These are phyloP conservation scores for Coregonus ussuriensis DNA, from an alignment of 2,797 vertebrate species.

Conservation along the genomic window DNA sequence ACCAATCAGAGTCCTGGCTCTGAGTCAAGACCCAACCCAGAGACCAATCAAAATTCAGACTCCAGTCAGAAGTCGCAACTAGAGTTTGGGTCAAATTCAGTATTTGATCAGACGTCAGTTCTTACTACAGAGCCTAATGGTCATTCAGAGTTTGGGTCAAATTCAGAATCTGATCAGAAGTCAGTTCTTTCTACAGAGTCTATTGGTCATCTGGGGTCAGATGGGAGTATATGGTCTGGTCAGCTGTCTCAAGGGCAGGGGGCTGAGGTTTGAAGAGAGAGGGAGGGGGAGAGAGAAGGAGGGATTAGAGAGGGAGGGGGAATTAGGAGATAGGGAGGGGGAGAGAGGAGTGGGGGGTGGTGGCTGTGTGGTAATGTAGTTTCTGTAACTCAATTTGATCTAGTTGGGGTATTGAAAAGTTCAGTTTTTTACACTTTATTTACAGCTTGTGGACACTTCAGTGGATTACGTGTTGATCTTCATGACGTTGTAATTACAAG, in stretches of 20 bases:
- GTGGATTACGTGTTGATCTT: neutral
- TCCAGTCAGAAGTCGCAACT: neutral
- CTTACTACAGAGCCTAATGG: slow-evolving; percentile 19
- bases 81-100: slow-evolving; percentile 34
- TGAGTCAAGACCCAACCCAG: slow-evolving; percentile 26
- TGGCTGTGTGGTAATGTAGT: neutral
- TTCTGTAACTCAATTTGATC: neutral
- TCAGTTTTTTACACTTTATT: neutral
- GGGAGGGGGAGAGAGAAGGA: neutral
- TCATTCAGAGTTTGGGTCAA: slow-evolving; percentile 31
- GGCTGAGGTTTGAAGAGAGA: slow-evolving; percentile 12
- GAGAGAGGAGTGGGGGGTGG: too few species aligned
- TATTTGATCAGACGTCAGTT: slow-evolving; percentile 15
- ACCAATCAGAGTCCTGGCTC: slow-evolving; percentile 46
- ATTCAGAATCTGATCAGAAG: slow-evolving; percentile 24
- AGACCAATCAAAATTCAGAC: slow-evolving; percentile 16
- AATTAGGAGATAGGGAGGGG: neutral
- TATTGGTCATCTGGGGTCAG: slow-evolving; percentile 29
- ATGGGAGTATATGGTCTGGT: slow-evolving; percentile 22
- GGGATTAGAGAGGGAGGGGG: neutral
- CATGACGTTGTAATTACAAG: neutral
- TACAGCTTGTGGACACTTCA: too few species aligned
- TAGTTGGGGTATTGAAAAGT: neutral
- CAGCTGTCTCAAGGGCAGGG: slow-evolving; percentile 24
- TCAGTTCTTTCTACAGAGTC: slow-evolving; percentile 7